Evolutionary conservation across 2,888 invertebrate species (phyloP), one percentile per base, ranked within the genome.

Genomic region (Clistopyga incitator): DNA sequence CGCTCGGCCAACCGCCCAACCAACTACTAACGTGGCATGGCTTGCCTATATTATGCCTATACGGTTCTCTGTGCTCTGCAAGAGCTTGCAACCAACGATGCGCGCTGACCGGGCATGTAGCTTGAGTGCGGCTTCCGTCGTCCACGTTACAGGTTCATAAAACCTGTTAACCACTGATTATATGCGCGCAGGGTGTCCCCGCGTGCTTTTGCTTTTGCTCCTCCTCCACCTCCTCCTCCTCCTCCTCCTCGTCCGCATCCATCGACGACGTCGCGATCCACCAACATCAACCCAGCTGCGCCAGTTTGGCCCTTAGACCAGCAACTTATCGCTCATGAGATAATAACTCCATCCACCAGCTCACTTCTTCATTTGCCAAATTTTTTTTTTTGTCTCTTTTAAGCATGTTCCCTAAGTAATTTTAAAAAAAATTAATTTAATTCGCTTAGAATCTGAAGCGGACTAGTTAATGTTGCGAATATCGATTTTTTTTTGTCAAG

Each of bases 81-180:
- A 85, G n/a, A n/a, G 71, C 75, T 83, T 76, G 83, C 84, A 47
- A 38, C 76, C 47, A 47, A 38, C 76, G 38, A 65, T 67, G 81
- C 81, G 81, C 81, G 76, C 76, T 45, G 84, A 38, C 85, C 86
- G 85, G 82, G 86, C 88, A 90, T 88, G 90, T 87, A 88, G 88
- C 89, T 90, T 90, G 91, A 91, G 91, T 90, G 91, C 89, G 90
- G 90, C 92, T 92, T 92, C 92, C 92, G 92, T 92, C 90, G 91
- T 90, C 88, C 90, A 89, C 90, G 90, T 91, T 91, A 91, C 91
- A 91, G 91, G 91, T 92, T 92, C 92, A 92, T 92, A 92, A 91
- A 92, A 92, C 91, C 91, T 91, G 92, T 91, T 92, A 91, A 91
- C 90, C 88, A 84, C 87, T 89, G 90, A 91, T 91, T 91, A 90